A percentile compares a stretch with the other conserved stretches of the same genome.
Conservation (phyloP, 2,113 vertebrate species). For the Macrotis lagotis region DNA sequence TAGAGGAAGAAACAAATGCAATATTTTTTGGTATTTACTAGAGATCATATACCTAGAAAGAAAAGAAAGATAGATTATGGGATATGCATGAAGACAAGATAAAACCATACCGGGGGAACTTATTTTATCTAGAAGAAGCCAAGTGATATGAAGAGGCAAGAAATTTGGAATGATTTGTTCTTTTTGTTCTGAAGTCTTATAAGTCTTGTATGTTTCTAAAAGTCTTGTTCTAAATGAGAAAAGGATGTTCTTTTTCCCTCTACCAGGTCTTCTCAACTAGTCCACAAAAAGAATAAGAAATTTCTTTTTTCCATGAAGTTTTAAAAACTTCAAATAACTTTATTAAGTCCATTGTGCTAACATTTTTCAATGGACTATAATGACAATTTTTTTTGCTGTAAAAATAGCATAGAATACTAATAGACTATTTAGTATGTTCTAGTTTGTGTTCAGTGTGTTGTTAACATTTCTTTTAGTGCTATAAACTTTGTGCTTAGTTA, state of each 20-base stretch:
- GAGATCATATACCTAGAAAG: not conserved
- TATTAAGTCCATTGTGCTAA: not conserved
- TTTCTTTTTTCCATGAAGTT: conserved; percentile 21
- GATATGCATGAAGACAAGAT: not conserved
- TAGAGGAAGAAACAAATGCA: not conserved
- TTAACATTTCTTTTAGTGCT: conserved; percentile 27
- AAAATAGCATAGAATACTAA: conserved; percentile 2
- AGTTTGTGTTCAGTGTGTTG: conserved; percentile 20
- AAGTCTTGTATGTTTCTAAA: conserved; percentile 13
- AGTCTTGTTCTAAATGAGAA: not conserved
- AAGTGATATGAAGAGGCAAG: conserved; percentile 2
- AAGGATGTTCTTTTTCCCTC: not conserved
- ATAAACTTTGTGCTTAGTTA: conserved; percentile 15
- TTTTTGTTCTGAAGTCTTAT: conserved; percentile 5
- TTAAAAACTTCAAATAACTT: not conserved
- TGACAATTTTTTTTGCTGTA: conserved; percentile 42
- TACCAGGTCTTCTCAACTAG: not conserved
- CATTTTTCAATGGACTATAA: not conserved
- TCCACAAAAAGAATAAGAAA: not conserved
- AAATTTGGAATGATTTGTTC: not conserved
- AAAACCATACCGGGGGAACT: not conserved
- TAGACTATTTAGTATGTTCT: conserved; percentile 8
- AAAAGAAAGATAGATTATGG: not conserved
- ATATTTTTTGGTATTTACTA: not conserved
- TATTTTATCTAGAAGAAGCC: not conserved